These are phyloP conservation scores for Drosophila melanica DNA, from an alignment of 1,140 invertebrate genomes.

Conservation along the genomic window DNA sequence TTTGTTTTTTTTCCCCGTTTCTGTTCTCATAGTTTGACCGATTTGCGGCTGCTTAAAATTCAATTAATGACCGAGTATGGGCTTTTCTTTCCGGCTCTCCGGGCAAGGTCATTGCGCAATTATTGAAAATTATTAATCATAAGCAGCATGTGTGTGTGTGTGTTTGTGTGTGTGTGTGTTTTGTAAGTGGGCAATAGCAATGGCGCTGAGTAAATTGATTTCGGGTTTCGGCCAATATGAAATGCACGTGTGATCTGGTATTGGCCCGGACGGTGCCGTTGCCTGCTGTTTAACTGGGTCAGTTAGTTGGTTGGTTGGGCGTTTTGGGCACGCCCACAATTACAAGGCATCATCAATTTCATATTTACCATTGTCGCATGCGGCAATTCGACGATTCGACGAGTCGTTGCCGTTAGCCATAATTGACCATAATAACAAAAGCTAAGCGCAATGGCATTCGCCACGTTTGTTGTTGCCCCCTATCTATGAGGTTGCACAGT, in stretches of 20 bases:
- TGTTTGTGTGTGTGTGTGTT: not conserved
- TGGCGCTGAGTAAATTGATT: slow-evolving; percentile 17
- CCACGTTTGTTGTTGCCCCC: slow-evolving; percentile 29
- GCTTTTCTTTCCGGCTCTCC: slow-evolving; percentile 55
- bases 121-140: slow-evolving; percentile 47
- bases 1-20: not conserved
- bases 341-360: slow-evolving; percentile 38
- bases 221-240: slow-evolving; percentile 8
- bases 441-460: slow-evolving; percentile 66
- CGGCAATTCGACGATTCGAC: slow-evolving; percentile 9
- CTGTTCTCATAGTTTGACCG: slow-evolving; percentile 24
- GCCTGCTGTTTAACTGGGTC: slow-evolving; percentile 35
- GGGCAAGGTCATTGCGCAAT: slow-evolving; percentile 57
- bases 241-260: slow-evolving; percentile 32
- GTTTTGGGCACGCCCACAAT: slow-evolving; percentile 39
- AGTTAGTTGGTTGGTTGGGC: slow-evolving; percentile 20
- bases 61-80: slow-evolving; percentile 61
- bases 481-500: slow-evolving; percentile 41
- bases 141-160: not conserved
- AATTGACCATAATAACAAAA: slow-evolving; percentile 81
- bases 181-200: not conserved
- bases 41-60: slow-evolving; percentile 64
- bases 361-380: slow-evolving; percentile 54
- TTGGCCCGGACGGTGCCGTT: slow-evolving; percentile 14
- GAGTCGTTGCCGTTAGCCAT: slow-evolving; percentile 68